A percentile compares a stretch with the other conserved stretches of the same genome.
Conservation (phyloP, 2,888 invertebrate species). For the Ectemnius lituratus region DNA sequence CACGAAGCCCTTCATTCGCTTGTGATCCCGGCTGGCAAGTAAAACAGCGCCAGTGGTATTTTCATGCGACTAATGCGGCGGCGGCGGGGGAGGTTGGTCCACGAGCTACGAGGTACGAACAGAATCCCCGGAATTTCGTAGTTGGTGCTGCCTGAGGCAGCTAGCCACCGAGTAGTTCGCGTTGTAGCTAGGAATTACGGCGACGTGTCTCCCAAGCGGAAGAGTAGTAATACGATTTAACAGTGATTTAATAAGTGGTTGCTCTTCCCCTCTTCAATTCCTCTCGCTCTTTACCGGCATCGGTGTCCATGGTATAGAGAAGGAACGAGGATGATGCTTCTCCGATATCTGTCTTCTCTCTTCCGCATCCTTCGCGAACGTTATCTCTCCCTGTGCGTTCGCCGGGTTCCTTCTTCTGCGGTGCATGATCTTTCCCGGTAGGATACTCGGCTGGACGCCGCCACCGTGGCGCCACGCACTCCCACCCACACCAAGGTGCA, state of each 20-base stretch:
- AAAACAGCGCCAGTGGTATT: conserved; percentile 29
- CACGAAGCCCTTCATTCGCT: no score
- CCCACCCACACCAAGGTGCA: conserved; percentile 64
- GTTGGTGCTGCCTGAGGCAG: not conserved
- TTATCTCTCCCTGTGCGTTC: conserved; percentile 46
- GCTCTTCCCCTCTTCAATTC: no score
- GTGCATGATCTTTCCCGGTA: conserved; percentile 46
- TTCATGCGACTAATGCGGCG: conserved; percentile 37
- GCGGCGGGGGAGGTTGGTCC: conserved; percentile 5
- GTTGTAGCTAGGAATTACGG: conserved; percentile 38
- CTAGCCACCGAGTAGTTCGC: no score
- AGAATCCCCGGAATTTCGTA: conserved; percentile 38
- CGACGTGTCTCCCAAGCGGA: conserved; percentile 41
- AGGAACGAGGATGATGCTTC: not conserved
- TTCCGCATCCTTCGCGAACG: conserved; percentile 31
- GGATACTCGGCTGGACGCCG: conserved; percentile 69
- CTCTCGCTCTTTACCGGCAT: no score
- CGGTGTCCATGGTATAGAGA: no score
- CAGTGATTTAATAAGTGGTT: conserved; percentile 64
- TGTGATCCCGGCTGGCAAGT: no score
- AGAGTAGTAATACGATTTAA: conserved; percentile 56
- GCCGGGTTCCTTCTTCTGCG: conserved; percentile 41
- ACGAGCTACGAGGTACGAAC: conserved; percentile 15
- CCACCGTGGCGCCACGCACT: conserved; percentile 71
- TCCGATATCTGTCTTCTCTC: conserved; percentile 37